Evolutionary conservation across 2,113 vertebrate species (phyloP).

Genomic region (Ictalurus furcatus): DNA sequence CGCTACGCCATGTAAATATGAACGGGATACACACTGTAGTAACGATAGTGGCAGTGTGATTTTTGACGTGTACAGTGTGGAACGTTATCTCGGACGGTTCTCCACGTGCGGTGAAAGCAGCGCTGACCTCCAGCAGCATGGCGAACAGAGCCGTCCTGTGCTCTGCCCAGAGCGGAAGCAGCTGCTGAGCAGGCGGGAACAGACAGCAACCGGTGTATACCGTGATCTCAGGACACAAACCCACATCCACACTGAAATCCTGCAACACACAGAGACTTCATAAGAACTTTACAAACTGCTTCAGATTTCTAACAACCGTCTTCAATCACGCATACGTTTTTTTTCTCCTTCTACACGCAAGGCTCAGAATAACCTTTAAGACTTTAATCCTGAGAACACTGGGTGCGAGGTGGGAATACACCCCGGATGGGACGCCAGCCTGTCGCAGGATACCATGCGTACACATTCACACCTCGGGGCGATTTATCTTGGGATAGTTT

Average conservation of each 20-base stretch:
- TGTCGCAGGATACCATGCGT: neutral
- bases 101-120: neutral
- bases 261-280: conserved; percentile 56
- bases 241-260: conserved; percentile 91
- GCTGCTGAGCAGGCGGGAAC: conserved; percentile 83
- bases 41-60: neutral
- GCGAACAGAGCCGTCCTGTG: conserved; percentile 91
- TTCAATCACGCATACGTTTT: neutral
- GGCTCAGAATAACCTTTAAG: no score
- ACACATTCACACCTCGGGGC: neutral
- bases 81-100: neutral
- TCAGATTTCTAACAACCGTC: neutral
- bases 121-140: conserved; percentile 94
- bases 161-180: conserved; percentile 86
- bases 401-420: no score
- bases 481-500: neutral
- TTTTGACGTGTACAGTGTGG: neutral
- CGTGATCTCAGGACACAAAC: conserved; percentile 95
- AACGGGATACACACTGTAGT: neutral
- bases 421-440: no score
- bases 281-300: neutral
- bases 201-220: conserved; percentile 93
- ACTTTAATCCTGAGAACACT: no score
- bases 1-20: neutral
- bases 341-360: no score